Percentiles rank a stretch among this genome's conserved stretches.
phyloP scores from a whole-genome alignment of 2,797 vertebrate species.

The Liparis tanakae region DNA sequence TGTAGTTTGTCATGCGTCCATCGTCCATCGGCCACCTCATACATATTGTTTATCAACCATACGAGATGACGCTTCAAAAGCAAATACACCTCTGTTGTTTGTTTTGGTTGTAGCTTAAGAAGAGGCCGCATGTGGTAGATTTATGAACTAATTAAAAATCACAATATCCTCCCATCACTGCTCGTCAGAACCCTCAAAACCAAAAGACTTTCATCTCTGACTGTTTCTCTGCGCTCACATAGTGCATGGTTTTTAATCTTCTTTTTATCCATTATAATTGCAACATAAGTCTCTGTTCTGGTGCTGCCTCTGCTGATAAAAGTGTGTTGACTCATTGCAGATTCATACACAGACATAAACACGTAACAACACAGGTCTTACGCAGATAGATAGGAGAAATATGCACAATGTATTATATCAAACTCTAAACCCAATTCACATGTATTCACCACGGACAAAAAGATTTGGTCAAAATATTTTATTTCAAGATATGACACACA shows the following conservation, averaged over 20 bases:
- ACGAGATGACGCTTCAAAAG: conserved; percentile 34
- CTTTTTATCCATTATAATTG: conserved; percentile 65
- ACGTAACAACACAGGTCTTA: not conserved
- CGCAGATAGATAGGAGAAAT: conserved; percentile 4
- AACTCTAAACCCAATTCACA: conserved; percentile 5
- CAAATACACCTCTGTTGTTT: conserved; percentile 21
- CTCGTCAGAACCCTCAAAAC: conserved; percentile 38
- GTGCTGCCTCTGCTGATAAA: conserved; percentile 35
- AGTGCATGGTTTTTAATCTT: conserved; percentile 35
- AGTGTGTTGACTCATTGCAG: conserved; percentile 21
- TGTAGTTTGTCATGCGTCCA: conserved; percentile 1
- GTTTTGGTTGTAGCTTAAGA: conserved; percentile 26
- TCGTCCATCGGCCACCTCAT: not conserved
- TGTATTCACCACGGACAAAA: conserved; percentile 25
- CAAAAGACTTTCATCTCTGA: conserved; percentile 41
- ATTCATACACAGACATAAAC: conserved; percentile 33
- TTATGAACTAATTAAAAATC: conserved; percentile 53
- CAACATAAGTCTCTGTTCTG: conserved; percentile 42
- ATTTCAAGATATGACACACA: conserved; percentile 72
- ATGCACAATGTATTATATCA: conserved; percentile 12
- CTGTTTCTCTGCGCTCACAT: conserved; percentile 1
- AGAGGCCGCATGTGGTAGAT: conserved; percentile 28
- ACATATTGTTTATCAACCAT: conserved; percentile 8
- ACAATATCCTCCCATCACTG: conserved; percentile 23
- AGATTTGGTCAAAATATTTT: conserved; percentile 78